Conservation (phyloP, 2,113 vertebrate genomes). For the Ceratotherium simum region DNA sequence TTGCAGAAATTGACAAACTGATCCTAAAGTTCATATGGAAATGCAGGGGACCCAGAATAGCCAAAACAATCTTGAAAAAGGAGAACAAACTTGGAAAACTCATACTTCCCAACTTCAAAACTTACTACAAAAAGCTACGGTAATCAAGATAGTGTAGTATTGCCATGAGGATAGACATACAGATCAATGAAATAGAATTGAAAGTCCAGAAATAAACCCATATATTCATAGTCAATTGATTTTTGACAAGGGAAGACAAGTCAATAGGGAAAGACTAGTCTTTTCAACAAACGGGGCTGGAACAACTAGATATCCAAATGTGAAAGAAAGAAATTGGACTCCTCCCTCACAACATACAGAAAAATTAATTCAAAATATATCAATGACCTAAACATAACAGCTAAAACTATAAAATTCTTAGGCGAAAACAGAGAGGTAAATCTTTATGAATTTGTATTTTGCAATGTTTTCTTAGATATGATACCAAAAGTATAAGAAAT, state of each 20-base stretch:
- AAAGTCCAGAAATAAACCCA: constrained; percentile 36
- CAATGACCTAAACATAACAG: background rate
- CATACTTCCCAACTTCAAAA: background rate
- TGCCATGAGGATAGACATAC: background rate
- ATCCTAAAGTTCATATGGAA: background rate
- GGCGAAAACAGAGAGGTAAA: background rate
- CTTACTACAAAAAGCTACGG: background rate
- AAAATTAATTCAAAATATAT: constrained; percentile 39
- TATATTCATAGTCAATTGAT: background rate
- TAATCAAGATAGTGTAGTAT: background rate
- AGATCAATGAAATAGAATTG: background rate
- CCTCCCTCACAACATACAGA: background rate
- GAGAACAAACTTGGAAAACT: background rate
- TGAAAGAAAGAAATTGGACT: background rate
- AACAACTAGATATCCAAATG: background rate
- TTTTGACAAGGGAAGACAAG: constrained; percentile 25
- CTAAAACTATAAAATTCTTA: background rate
- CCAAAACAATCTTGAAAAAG: background rate
- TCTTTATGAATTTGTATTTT: background rate
- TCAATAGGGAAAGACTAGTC: background rate
- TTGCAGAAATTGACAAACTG: background rate
- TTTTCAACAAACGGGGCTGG: background rate
- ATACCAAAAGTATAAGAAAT: constrained; percentile 10
- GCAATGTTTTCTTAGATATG: background rate
- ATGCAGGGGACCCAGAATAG: background rate